Conservation (phyloP, 2,797 vertebrate genomes). For the Leucoraja ocellata region DNA sequence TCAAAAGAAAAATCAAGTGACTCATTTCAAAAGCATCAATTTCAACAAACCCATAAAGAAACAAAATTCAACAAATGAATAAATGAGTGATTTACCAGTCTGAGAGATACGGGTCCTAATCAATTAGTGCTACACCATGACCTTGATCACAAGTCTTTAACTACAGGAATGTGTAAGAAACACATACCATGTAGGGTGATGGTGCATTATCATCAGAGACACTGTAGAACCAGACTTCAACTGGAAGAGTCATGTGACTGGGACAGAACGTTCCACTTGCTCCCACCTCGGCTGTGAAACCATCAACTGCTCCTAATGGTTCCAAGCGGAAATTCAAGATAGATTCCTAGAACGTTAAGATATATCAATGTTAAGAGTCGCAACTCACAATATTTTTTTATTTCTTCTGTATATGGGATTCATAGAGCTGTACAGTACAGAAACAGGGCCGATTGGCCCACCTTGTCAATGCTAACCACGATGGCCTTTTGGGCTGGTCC, state of each 20-base stretch:
- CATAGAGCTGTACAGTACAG: too few species aligned
- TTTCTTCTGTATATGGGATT: not conserved
- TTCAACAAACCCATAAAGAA: slow-evolving; percentile 29
- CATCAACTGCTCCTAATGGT: slow-evolving; percentile 79
- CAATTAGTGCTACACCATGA: slow-evolving; percentile 38
- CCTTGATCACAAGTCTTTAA: slow-evolving; percentile 36
- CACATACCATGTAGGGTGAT: slow-evolving; percentile 90
- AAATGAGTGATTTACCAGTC: slow-evolving; percentile 37
- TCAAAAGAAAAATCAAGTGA: not conserved
- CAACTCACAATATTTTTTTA: not conserved
- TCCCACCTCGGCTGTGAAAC: slow-evolving; percentile 92
- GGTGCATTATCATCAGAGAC: slow-evolving; percentile 97
- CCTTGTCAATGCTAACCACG: too few species aligned
- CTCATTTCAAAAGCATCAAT: not conserved
- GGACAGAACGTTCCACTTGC: slow-evolving; percentile 95
- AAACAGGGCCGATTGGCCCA: too few species aligned
- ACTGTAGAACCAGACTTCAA: slow-evolving; percentile 95
- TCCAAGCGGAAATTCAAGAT: slow-evolving; percentile 93
- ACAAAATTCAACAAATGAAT: slow-evolving; percentile 32
- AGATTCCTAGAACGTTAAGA: slow-evolving; percentile 70
- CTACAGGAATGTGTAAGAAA: slow-evolving; percentile 36
- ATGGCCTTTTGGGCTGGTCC: too few species aligned
- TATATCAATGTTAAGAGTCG: not conserved
- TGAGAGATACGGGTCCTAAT: slow-evolving; percentile 31
- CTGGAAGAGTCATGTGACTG: slow-evolving; percentile 90